These are phyloP conservation scores for Hafferia zeledoni DNA, from an alignment of 2,797 vertebrate species.

Conservation along the genomic window DNA sequence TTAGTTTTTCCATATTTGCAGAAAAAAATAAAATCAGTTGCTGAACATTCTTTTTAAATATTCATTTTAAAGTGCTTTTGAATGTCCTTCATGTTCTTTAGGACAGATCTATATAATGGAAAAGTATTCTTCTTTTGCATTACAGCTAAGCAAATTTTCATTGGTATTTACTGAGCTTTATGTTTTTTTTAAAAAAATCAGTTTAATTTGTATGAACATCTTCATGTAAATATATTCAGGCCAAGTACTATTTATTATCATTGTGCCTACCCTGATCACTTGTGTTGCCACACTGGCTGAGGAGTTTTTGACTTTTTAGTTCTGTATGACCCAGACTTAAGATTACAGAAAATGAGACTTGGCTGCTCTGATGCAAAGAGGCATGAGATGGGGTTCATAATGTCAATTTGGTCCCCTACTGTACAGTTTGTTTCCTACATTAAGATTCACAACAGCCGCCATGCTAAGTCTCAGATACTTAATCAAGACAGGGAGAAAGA, in stretches of 20 bases:
- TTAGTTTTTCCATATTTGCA: conserved; percentile 31
- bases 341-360: neutral
- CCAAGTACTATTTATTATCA: neutral
- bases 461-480: neutral
- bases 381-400: neutral
- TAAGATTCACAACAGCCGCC: neutral
- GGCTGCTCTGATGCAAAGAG: neutral
- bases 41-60: conserved; percentile 5
- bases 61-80: conserved; percentile 9
- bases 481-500: neutral
- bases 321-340: neutral
- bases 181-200: neutral
- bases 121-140: neutral
- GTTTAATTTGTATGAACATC: neutral
- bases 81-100: neutral
- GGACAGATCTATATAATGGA: neutral
- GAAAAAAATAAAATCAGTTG: conserved; percentile 19
- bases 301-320: neutral
- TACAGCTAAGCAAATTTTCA: neutral
- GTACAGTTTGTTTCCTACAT: neutral
- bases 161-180: neutral
- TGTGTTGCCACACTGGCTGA: neutral
- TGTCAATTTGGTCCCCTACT: neutral
- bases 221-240: neutral
- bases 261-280: neutral